Evolutionary conservation across 2,797 vertebrate species (phyloP).

Genomic region (Lerista edwardsae): DNA sequence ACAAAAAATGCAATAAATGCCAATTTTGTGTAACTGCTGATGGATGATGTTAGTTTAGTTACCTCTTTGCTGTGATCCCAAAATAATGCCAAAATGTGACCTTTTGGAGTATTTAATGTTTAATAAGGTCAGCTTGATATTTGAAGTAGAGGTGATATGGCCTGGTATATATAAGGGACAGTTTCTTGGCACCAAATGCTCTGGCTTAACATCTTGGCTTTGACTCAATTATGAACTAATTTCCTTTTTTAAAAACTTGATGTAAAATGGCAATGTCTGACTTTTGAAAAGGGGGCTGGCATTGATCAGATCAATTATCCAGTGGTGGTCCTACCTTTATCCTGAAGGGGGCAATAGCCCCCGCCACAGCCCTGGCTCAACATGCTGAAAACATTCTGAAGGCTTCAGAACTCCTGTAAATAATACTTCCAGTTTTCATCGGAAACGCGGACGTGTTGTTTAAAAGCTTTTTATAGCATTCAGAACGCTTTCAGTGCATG

Average conservation of each 20-base stretch:
- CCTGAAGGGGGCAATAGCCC: too few species aligned
- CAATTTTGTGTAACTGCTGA: not conserved
- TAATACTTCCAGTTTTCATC: too few species aligned
- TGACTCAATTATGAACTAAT: not conserved
- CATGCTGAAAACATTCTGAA: too few species aligned
- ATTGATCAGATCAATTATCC: not conserved
- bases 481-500: too few species aligned
- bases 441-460: too few species aligned
- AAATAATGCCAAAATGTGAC: not conserved
- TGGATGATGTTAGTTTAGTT: not conserved
- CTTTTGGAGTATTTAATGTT: not conserved
- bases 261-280: not conserved
- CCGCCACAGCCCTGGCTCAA: too few species aligned
- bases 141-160: not conserved
- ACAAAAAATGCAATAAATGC: not conserved
- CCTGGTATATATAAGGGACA: not conserved
- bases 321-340: too few species aligned
- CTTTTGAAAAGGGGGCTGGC: not conserved
- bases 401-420: too few species aligned
- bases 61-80: not conserved
- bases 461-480: too few species aligned
- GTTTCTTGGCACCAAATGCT: not conserved
- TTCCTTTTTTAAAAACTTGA: not conserved
- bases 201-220: not conserved
- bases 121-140: not conserved